Base-by-base conservation (phyloP, 2,797 vertebrate genomes). In the Natrix natrix region DNA sequence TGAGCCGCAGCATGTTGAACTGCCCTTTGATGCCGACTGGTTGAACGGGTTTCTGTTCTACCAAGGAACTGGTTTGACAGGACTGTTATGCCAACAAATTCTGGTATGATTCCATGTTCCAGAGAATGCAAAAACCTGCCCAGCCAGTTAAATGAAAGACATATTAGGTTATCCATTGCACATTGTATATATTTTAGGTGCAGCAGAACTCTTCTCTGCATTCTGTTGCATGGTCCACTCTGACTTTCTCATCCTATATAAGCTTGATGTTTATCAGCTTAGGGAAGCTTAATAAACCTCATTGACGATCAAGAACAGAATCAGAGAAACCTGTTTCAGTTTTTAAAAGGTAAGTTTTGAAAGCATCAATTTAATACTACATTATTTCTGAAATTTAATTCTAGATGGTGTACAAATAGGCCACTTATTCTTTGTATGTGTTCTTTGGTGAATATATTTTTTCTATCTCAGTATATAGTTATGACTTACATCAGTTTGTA, bases 61-160 rank as follows among this genome's bases (percentile, higher is more conserved):
- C 97, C 97, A 93, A 57, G 94, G 96, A 98, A 98, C 98, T 95
- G 94, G 98, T 98, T 96, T 97, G 97, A 98, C 98, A 4, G 96
- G 98, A 92, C 96, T 98, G 97, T 98, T 98, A 97, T 98, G 98
- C 98, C 98, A 98, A 98, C 98, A 98, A 97, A 98, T 98, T 98
- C 98, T 98, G 98, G 98, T 98, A 98, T 98, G 98, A 98, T 98
- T 98, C 98, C 97, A 98, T 97, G 97, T 98, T 97, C 97, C 97
- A 97, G 97, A 98, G 98, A 98, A 97, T 96, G 97, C 96, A 98
- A 95, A 98, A 98, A 98, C 98, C 98, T 98, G 98, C 97, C 98
- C 97, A 96, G 98, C 98, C 97, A 98, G 98, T 98, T 98, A 98
- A 98, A 98, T 98, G 98, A 98, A 98, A 98, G 98, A 97, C 98